phyloP scores from a whole-genome alignment of 2,888 invertebrate genomes.

The Dysmachus trigonus region DNA sequence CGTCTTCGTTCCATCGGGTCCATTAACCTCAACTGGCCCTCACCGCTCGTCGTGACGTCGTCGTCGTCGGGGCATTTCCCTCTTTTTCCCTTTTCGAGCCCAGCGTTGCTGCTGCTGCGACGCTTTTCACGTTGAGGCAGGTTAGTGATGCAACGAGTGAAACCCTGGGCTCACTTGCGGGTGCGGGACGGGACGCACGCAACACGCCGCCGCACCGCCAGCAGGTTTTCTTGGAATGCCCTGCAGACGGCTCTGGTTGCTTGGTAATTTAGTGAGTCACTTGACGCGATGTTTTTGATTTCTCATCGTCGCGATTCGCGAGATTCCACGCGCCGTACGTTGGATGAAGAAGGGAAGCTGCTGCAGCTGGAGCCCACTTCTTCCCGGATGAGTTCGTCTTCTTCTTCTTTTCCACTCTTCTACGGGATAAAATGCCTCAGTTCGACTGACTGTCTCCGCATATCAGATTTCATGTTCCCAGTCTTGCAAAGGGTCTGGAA shows the following conservation, averaged over 20 bases:
- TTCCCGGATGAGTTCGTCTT: not conserved
- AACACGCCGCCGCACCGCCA: not conserved
- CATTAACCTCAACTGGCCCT: not conserved
- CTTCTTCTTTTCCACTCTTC: not conserved
- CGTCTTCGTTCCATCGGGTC: not conserved
- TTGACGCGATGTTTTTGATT: slow-evolving; percentile 60
- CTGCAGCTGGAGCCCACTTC: not conserved
- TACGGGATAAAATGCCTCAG: not conserved
- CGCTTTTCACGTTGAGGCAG: slow-evolving; percentile 46
- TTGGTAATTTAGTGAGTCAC: slow-evolving; percentile 62
- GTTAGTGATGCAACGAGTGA: slow-evolving; percentile 47
- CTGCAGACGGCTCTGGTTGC: slow-evolving; percentile 53
- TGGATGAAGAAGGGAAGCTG: not conserved
- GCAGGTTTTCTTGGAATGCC: not conserved
- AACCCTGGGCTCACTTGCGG: not conserved
- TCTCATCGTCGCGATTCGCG: slow-evolving; percentile 7
- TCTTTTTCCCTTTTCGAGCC: not conserved
- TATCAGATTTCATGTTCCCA: not conserved
- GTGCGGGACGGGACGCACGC: not conserved
- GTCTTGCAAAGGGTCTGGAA: too few relatives aligned
- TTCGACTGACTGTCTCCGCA: not conserved
- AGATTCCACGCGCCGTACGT: not conserved
- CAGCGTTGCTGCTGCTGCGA: not conserved
- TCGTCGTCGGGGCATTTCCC: not conserved
- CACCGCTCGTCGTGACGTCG: slow-evolving; percentile 8